phyloP scores from a whole-genome alignment of 2,888 invertebrate genomes.

The Erebia aethiops region DNA sequence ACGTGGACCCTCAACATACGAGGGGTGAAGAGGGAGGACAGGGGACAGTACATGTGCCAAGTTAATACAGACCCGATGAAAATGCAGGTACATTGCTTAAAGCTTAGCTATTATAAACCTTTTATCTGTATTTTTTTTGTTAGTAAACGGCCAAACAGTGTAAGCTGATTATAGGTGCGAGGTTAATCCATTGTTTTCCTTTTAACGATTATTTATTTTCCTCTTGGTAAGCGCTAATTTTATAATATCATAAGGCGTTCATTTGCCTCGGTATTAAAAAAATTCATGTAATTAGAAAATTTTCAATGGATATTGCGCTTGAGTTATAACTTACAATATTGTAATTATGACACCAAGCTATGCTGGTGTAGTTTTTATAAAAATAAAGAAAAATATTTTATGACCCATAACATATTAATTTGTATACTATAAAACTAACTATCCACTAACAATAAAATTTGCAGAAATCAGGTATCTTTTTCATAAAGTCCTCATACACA shows the following conservation, averaged over 20 bases:
- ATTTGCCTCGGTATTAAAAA: background rate
- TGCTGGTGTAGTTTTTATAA: background rate
- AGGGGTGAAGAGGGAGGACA: constrained; percentile 92
- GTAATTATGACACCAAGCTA: background rate
- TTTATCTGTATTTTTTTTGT: background rate
- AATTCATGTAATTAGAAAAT: background rate
- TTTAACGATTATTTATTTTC: background rate
- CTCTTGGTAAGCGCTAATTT: background rate
- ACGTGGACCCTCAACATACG: constrained; percentile 96
- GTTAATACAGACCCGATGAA: constrained; percentile 97
- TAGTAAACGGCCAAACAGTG: constrained; percentile 4
- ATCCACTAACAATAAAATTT: too few relatives aligned
- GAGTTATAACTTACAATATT: background rate
- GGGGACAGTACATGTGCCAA: constrained; percentile 97
- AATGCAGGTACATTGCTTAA: constrained; percentile 89
- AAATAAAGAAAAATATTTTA: background rate
- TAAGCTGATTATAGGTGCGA: constrained; percentile 11
- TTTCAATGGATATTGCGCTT: background rate
- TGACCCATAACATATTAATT: too few relatives aligned
- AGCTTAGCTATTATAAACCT: background rate
- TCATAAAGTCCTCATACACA: too few relatives aligned
- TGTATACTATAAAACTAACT: too few relatives aligned
- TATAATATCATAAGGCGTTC: background rate
- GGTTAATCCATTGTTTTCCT: constrained; percentile 6
- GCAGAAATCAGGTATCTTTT: too few relatives aligned